Conservation (phyloP, 1,140 invertebrate species). For the Diprion similis region DNA sequence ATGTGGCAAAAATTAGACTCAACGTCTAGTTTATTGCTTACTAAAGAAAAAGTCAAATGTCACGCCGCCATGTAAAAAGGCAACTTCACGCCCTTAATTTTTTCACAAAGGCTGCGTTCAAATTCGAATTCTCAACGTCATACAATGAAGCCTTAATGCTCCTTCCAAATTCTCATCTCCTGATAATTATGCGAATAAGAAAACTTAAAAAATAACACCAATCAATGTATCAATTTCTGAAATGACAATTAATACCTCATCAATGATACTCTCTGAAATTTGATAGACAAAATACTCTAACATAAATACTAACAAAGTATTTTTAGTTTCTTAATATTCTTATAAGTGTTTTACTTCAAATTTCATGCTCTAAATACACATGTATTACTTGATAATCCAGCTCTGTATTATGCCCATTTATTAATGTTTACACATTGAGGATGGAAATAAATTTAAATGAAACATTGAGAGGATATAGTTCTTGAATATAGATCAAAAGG, state of each 20-base stretch:
- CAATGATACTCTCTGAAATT: too few species aligned
- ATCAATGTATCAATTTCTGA: too few species aligned
- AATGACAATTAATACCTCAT: too few species aligned
- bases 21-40: slow-evolving; percentile 5
- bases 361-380: too few species aligned
- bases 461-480: neutral
- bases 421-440: too few species aligned
- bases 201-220: too few species aligned
- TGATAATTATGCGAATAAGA: too few species aligned
- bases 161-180: too few species aligned
- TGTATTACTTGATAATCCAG: too few species aligned
- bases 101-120: neutral
- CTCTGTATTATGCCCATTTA: too few species aligned
- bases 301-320: slow-evolving; percentile 3
- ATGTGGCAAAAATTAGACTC: slow-evolving; percentile 11
- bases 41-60: slow-evolving; percentile 38
- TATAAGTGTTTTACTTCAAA: neutral
- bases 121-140: slow-evolving; percentile 6
- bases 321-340: slow-evolving; percentile 15
- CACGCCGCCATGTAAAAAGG: slow-evolving; percentile 34
- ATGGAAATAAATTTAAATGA: neutral
- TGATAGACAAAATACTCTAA: neutral
- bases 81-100: slow-evolving; percentile 32
- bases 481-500: neutral
- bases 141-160: too few species aligned